Conservation (phyloP, 2,797 vertebrate species). For the Paramormyrops hopkinsi region DNA sequence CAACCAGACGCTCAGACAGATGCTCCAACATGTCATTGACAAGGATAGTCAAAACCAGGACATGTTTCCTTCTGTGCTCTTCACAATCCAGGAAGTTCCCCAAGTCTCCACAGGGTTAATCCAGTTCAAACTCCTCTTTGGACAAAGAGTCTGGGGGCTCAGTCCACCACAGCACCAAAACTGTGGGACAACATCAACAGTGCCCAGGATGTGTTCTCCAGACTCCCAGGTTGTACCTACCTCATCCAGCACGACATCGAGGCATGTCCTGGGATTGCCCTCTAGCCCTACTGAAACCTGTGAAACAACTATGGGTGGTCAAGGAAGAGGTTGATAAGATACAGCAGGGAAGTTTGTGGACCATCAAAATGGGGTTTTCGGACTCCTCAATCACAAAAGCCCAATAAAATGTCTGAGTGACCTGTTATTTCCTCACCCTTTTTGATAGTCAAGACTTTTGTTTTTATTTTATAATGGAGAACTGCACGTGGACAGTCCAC, state of each 20-base stretch:
- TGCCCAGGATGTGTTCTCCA: neutral
- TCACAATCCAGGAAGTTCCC: neutral
- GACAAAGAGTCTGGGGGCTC: neutral
- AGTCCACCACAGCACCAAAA: neutral
- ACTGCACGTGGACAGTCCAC: neutral
- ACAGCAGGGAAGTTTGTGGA: neutral
- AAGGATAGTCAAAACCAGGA: neutral
- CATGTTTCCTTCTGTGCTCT: neutral
- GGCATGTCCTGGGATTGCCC: neutral
- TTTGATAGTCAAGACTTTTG: neutral
- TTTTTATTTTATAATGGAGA: neutral
- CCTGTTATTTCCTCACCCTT: neutral
- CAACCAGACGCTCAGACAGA: neutral
- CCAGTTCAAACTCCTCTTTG: neutral
- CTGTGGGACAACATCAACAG: neutral
- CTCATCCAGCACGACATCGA: neutral
- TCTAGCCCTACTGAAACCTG: neutral
- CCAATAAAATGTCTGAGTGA: neutral
- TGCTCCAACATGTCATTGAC: neutral
- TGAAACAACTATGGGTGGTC: neutral
- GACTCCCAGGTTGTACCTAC: neutral
- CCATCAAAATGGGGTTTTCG: neutral
- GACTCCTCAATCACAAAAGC: neutral
- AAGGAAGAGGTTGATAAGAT: neutral
- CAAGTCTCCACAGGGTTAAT: neutral